Conservation (phyloP, 2,888 invertebrate genomes). For the Papilio demoleus region DNA sequence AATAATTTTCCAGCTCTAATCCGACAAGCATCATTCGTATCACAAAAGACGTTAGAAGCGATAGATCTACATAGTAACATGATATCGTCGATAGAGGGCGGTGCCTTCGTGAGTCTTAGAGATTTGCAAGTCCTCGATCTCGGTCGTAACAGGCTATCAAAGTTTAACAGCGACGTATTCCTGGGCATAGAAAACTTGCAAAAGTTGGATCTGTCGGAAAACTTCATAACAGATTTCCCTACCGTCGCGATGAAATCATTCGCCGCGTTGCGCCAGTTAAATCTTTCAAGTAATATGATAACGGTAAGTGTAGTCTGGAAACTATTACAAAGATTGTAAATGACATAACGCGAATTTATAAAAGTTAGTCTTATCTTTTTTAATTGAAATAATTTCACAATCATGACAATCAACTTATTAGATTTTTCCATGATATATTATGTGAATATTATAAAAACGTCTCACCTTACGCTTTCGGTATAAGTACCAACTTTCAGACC, state of each 20-base stretch:
- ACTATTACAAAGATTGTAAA: neutral
- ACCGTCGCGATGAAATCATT: conserved; percentile 89
- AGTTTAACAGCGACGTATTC: conserved; percentile 93
- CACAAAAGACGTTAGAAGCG: conserved; percentile 87
- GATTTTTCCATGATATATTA: no score
- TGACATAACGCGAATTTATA: no score
- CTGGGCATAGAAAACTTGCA: conserved; percentile 89
- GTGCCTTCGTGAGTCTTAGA: conserved; percentile 87
- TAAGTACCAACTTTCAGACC: no score
- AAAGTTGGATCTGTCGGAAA: conserved; percentile 92
- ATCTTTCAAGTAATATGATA: conserved; percentile 93
- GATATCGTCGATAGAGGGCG: conserved; percentile 89
- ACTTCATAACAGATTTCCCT: conserved; percentile 93
- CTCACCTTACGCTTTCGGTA: no score
- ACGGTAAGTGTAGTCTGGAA: conserved; percentile 81
- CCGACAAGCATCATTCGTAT: conserved; percentile 86
- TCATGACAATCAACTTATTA: no score
- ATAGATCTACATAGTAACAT: conserved; percentile 92
- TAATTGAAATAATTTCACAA: no score
- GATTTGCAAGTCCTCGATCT: conserved; percentile 88
- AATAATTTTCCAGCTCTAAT: conserved; percentile 85
- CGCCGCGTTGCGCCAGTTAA: conserved; percentile 87
- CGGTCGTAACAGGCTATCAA: conserved; percentile 89
- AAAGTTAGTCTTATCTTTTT: no score
- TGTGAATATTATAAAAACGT: no score